phyloP scores from a whole-genome alignment of 2,113 vertebrate species.

The Danio rerio region DNA sequence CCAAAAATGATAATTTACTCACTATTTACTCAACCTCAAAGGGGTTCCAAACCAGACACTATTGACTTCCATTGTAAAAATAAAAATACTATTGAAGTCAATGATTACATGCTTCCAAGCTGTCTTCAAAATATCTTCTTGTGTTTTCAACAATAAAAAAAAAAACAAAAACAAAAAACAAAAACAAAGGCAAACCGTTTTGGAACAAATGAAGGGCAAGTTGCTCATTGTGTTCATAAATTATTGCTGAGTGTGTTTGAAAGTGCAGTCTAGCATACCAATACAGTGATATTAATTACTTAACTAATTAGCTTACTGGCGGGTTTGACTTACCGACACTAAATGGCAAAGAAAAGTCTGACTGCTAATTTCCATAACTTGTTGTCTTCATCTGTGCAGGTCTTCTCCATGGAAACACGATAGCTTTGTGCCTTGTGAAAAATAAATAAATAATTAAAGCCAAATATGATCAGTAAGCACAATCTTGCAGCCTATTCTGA shows the following conservation, averaged over 20 bases:
- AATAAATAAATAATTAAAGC: conserved; percentile 10
- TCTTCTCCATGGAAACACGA: neutral
- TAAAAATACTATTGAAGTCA: no score
- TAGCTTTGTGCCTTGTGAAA: neutral
- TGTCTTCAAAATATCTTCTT: no score
- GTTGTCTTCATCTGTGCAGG: conserved; percentile 10
- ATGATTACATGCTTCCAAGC: no score
- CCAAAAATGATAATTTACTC: no score
- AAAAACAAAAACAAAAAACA: no score
- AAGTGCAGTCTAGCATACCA: neutral
- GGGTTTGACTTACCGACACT: conserved; percentile 41
- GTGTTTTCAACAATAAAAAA: no score
- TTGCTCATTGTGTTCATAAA: no score
- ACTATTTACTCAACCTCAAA: no score
- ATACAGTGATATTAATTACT: neutral
- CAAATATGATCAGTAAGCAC: neutral
- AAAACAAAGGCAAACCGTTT: no score
- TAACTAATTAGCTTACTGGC: neutral
- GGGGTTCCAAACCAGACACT: no score
- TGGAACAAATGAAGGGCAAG: no score
- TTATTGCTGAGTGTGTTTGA: neutral
- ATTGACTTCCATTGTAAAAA: no score
- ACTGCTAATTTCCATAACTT: neutral
- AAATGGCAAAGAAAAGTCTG: conserved; percentile 9
- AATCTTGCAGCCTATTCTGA: neutral